Percentiles rank a stretch among this genome's conserved stretches.
These are phyloP conservation scores for Alaudala cheleensis DNA, from an alignment of 2,113 vertebrate species.

Conservation along the genomic window DNA sequence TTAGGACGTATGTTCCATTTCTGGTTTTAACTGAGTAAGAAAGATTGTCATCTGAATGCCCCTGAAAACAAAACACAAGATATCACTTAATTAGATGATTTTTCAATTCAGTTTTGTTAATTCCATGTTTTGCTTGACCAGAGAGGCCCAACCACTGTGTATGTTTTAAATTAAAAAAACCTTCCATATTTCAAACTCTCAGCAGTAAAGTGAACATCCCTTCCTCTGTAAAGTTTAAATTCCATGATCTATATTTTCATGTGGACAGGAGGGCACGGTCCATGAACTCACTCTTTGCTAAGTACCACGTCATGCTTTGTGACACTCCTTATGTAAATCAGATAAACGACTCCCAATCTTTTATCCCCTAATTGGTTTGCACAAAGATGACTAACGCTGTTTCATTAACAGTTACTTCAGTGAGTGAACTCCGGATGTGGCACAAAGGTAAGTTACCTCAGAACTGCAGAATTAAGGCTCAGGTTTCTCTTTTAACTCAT, in stretches of 20 bases:
- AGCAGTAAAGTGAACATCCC: not conserved
- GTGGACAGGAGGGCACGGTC: not conserved
- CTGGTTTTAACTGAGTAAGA: constrained; percentile 63
- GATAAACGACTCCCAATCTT: not conserved
- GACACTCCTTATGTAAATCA: constrained; percentile 17
- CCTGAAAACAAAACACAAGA: constrained; percentile 54
- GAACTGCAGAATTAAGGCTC: not conserved
- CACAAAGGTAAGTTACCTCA: not conserved
- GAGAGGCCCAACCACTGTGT: not conserved
- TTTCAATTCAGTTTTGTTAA: not conserved
- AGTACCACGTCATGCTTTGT: not conserved
- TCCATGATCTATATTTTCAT: not conserved
- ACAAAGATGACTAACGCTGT: not conserved
- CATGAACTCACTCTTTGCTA: not conserved
- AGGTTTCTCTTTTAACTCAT: not conserved
- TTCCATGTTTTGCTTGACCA: not conserved
- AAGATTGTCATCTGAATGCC: constrained; percentile 38
- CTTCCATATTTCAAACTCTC: not conserved
- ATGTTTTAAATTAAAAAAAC: not conserved
- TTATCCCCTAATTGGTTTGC: not conserved
- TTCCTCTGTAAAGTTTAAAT: not conserved
- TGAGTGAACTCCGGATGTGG: not conserved
- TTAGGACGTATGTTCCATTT: constrained; percentile 62
- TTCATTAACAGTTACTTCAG: not conserved
- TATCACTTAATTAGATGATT: not conserved